Evolutionary conservation across 2,888 invertebrate species (phyloP).

Genomic region (Acrobasis repandana): DNA sequence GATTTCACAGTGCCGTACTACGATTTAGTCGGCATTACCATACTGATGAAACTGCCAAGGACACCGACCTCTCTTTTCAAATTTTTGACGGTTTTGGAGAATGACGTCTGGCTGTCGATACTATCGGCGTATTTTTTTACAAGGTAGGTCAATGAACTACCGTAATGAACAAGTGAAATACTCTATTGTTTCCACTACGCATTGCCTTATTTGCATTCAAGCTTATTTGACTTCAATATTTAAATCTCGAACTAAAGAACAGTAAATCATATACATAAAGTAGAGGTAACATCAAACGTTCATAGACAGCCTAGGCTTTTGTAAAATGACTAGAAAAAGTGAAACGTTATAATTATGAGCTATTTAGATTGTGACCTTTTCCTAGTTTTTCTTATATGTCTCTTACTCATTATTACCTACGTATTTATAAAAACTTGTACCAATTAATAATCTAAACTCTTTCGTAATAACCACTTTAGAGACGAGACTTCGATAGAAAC

Average conservation of each 20-base stretch:
- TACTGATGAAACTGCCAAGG: constrained; percentile 95
- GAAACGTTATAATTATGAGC: too few relatives aligned
- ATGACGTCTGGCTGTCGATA: constrained; percentile 98
- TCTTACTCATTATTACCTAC: too few relatives aligned
- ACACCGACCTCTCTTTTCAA: constrained; percentile 97
- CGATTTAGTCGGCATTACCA: constrained; percentile 98
- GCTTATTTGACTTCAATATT: constrained; percentile 5
- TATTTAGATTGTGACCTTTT: too few relatives aligned
- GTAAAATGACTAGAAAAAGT: too few relatives aligned
- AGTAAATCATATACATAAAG: background rate
- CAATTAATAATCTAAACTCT: too few relatives aligned
- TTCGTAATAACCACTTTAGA: too few relatives aligned
- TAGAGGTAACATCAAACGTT: too few relatives aligned
- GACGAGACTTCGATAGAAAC: background rate
- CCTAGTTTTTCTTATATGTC: too few relatives aligned
- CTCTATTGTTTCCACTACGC: constrained; percentile 9
- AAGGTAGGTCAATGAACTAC: constrained; percentile 85
- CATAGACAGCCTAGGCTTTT: too few relatives aligned
- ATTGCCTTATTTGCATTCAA: background rate
- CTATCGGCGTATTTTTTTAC: constrained; percentile 97
- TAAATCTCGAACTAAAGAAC: constrained; percentile 3
- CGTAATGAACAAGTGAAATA: constrained; percentile 28
- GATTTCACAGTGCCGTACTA: constrained; percentile 99
- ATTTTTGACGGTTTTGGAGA: constrained; percentile 97
- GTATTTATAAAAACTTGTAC: too few relatives aligned